Percentiles rank a stretch among this genome's conserved stretches.
These are phyloP conservation scores for Pygocentrus nattereri DNA, from an alignment of 2,797 vertebrate species.

Conservation along the genomic window DNA sequence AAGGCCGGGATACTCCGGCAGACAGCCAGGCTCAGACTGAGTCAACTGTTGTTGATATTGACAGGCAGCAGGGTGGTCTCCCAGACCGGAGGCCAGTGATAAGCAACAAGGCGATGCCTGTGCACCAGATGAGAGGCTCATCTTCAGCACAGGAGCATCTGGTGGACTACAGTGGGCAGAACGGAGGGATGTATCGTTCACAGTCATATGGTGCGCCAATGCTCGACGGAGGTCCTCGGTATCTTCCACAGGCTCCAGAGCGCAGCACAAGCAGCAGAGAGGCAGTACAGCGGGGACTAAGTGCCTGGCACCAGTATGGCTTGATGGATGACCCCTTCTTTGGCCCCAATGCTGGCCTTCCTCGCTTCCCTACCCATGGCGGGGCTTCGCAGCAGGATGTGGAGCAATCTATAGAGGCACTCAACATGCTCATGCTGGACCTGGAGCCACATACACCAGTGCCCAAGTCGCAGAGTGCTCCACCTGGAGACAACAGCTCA, in stretches of 20 bases:
- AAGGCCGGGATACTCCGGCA: constrained; percentile 81
- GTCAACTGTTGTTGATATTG: constrained; percentile 43
- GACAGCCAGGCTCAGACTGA: constrained; percentile 37
- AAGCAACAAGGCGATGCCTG: constrained; percentile 68
- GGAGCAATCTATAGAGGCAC: constrained; percentile 92
- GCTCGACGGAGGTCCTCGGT: constrained; percentile 71
- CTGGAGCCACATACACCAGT: constrained; percentile 84
- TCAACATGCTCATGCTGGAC: constrained; percentile 96
- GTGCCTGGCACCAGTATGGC: constrained; percentile 91
- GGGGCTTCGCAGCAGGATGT: constrained; percentile 89
- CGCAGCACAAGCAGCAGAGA: constrained; percentile 94
- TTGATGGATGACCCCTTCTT: constrained; percentile 81
- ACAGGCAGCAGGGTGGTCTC: constrained; percentile 51
- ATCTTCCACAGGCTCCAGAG: constrained; percentile 89
- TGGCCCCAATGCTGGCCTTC: constrained; percentile 83
- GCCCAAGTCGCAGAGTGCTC: constrained; percentile 91
- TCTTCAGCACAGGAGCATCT: constrained; percentile 72
- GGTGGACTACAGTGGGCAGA: constrained; percentile 79
- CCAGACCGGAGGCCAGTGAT: constrained; percentile 56
- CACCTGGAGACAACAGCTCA: constrained; percentile 77
- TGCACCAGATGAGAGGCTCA: constrained; percentile 71
- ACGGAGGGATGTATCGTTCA: constrained; percentile 83
- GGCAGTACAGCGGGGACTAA: constrained; percentile 94
- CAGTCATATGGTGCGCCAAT: constrained; percentile 84
- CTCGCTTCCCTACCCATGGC: constrained; percentile 81